Conservation (phyloP, 2,797 vertebrate species). For the Paramormyrops hopkinsi region DNA sequence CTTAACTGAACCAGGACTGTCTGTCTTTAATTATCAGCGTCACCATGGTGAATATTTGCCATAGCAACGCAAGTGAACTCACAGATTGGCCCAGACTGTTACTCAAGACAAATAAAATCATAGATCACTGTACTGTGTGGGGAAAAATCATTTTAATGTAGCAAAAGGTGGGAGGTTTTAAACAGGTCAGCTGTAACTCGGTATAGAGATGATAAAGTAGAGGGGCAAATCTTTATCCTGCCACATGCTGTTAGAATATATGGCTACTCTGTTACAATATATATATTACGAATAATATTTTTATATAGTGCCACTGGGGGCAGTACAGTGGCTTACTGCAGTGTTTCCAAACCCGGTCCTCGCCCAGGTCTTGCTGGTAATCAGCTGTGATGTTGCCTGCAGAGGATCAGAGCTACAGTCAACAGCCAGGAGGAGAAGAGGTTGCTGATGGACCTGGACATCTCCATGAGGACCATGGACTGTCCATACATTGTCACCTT, state of each 20-base stretch:
- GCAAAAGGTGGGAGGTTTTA: not conserved
- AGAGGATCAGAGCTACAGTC: slow-evolving; percentile 89
- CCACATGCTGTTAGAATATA: not conserved
- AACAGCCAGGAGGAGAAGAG: slow-evolving; percentile 96
- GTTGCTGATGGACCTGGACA: slow-evolving; percentile 78
- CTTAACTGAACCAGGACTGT: not conserved
- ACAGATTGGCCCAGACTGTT: not conserved
- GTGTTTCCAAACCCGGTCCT: not conserved
- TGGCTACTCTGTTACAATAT: not conserved
- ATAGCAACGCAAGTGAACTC: not conserved
- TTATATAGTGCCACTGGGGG: not conserved
- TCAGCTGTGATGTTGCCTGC: slow-evolving; percentile 10
- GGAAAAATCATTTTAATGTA: not conserved
- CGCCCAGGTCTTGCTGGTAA: not conserved
- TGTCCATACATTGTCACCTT: slow-evolving; percentile 92
- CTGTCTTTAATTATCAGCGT: not conserved
- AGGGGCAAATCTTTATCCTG: not conserved
- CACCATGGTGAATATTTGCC: not conserved
- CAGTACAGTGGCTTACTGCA: not conserved
- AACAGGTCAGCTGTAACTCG: not conserved
- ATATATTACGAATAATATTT: not conserved
- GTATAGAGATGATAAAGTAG: not conserved
- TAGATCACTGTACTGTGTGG: not conserved
- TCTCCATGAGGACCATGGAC: slow-evolving; percentile 62
- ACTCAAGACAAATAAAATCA: not conserved